These are phyloP conservation scores for Pogonomyrmex barbatus DNA, from an alignment of 1,140 invertebrate genomes.

Conservation along the genomic window DNA sequence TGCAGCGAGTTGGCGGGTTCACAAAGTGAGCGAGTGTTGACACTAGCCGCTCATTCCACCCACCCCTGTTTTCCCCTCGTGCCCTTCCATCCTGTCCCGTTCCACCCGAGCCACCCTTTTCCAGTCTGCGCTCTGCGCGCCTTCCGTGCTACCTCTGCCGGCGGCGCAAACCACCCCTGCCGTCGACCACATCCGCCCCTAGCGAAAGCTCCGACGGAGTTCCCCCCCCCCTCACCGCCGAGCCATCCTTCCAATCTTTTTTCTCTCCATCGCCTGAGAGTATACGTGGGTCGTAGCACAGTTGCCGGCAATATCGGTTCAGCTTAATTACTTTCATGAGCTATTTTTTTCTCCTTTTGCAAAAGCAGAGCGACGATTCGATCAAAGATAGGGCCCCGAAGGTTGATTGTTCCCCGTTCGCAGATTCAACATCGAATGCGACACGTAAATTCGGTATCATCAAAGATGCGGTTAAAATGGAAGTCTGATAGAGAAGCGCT, in stretches of 20 bases:
- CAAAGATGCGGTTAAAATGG: background rate
- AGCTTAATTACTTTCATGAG: conserved; percentile 73
- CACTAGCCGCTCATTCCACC: conserved; percentile 81
- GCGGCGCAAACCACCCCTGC: conserved; percentile 50
- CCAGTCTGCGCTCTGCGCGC: conserved; percentile 67
- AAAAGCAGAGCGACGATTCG: conserved; percentile 21
- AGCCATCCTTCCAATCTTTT: conserved; percentile 33
- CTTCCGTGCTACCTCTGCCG: conserved; percentile 65
- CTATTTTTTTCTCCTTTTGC: conserved; percentile 55
- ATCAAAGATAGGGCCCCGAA: background rate
- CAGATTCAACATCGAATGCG: background rate
- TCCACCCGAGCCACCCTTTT: conserved; percentile 63
- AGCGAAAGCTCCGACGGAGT: conserved; percentile 45
- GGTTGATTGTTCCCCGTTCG: background rate
- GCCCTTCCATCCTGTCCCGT: conserved; percentile 46
- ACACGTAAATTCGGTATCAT: background rate
- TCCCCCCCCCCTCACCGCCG: background rate
- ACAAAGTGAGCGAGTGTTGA: conserved; percentile 85
- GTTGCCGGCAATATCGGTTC: conserved; percentile 57
- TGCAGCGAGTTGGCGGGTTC: conserved; percentile 80
- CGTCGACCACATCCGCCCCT: conserved; percentile 61
- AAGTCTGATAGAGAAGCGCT: background rate
- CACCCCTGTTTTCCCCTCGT: conserved; percentile 26
- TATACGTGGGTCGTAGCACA: conserved; percentile 16
- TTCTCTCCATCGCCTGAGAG: conserved; percentile 24